Conservation (phyloP, 1,140 invertebrate species). For the Triops cancriformis region DNA sequence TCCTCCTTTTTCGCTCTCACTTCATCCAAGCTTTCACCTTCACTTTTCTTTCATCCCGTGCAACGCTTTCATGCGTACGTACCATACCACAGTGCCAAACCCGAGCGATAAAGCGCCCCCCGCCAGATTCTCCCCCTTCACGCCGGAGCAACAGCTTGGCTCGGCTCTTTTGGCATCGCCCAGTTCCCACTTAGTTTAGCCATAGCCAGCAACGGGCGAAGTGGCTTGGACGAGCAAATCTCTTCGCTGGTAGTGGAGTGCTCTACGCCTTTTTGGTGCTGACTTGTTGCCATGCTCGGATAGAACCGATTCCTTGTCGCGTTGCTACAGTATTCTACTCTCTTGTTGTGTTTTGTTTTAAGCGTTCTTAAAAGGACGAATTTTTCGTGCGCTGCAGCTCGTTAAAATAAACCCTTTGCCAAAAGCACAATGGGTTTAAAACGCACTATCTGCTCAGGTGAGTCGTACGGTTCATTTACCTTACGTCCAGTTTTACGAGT, state of each 20-base stretch:
- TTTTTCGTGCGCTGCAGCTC: not conserved
- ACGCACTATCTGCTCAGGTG: not conserved
- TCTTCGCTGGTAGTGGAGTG: not conserved
- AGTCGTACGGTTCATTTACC: not conserved
- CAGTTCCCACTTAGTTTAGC: not conserved
- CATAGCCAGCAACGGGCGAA: not conserved
- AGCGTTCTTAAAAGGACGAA: not conserved
- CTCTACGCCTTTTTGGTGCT: too few relatives aligned
- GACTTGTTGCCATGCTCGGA: not conserved
- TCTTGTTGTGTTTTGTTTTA: too few relatives aligned
- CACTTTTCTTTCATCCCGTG: not conserved
- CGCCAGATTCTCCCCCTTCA: not conserved
- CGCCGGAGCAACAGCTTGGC: not conserved
- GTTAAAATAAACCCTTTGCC: not conserved
- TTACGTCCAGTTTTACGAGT: not conserved
- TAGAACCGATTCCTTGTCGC: not conserved
- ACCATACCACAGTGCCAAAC: not conserved
- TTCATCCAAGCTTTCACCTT: not conserved
- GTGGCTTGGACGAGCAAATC: not conserved
- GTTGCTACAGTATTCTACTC: too few relatives aligned
- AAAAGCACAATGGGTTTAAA: not conserved
- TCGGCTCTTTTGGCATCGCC: not conserved
- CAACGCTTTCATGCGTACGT: not conserved
- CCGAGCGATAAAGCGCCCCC: too few relatives aligned
- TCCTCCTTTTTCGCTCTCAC: not conserved